Conservation (phyloP, 1,140 invertebrate species). For the Ceratina australensis region DNA sequence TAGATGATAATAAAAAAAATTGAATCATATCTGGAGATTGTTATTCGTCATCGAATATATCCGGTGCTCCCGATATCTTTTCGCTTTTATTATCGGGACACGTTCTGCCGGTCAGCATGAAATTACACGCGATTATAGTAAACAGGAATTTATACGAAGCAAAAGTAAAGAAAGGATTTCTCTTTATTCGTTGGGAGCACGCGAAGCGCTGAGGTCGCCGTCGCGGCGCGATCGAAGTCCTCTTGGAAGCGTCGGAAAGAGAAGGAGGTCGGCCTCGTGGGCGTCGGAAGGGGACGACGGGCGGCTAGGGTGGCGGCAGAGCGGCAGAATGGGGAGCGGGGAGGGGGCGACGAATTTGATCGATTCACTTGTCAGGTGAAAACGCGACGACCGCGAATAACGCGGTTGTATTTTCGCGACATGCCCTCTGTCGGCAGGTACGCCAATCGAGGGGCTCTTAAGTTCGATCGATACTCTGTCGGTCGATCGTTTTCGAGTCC, state of each 20-base stretch:
- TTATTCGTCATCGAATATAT: too few species aligned
- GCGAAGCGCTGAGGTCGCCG: conserved; percentile 35
- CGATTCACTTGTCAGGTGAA: conserved; percentile 51
- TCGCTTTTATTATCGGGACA: too few species aligned
- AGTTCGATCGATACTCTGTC: conserved; percentile 58
- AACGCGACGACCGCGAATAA: conserved; percentile 38
- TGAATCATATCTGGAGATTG: too few species aligned
- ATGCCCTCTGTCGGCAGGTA: conserved; percentile 53
- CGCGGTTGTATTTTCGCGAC: conserved; percentile 43
- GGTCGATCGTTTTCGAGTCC: conserved; percentile 48
- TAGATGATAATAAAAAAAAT: too few species aligned
- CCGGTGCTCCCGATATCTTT: too few species aligned
- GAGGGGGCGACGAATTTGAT: conserved; percentile 29
- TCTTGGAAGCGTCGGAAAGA: conserved; percentile 28
- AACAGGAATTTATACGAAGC: conserved; percentile 3
- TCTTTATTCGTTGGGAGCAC: conserved; percentile 13
- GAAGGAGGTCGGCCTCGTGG: background rate
- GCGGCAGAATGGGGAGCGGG: background rate
- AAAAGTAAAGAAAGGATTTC: background rate
- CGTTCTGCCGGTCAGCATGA: background rate
- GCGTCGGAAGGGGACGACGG: background rate
- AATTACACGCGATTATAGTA: background rate
- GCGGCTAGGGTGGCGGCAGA: too few species aligned
- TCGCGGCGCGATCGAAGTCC: conserved; percentile 44
- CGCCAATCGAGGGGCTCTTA: conserved; percentile 46